Conservation (phyloP, 2,797 vertebrate species). For the Acanthurus leucopareius region DNA sequence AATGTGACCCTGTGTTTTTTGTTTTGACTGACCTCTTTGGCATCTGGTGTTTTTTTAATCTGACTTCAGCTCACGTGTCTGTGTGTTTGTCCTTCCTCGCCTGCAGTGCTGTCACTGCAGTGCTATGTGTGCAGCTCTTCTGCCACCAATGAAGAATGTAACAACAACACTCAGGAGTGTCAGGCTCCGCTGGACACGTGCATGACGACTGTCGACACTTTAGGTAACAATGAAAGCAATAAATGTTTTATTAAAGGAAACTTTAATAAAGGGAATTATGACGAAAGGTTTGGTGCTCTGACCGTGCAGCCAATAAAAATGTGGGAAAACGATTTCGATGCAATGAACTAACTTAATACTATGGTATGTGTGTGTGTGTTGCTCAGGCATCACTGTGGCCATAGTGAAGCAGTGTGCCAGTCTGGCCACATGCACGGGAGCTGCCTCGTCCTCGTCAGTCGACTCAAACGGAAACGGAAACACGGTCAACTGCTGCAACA, state of each 20-base stretch:
- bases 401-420: constrained; percentile 77
- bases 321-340: not conserved
- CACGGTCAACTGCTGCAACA: constrained; percentile 74
- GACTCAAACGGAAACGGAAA: constrained; percentile 70
- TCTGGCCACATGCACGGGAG: constrained; percentile 56
- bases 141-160: constrained; percentile 72
- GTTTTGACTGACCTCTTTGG: not conserved
- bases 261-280: not conserved
- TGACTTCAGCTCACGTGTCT: not conserved
- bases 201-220: constrained; percentile 76
- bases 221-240: constrained; percentile 60
- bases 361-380: constrained; percentile 2
- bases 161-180: constrained; percentile 64
- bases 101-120: constrained; percentile 63
- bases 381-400: constrained; percentile 59
- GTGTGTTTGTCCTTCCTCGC: not conserved
- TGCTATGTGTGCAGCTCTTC: constrained; percentile 78
- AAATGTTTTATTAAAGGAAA: not conserved
- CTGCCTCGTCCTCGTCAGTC: constrained; percentile 16
- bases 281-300: not conserved
- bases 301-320: not conserved
- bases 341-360: not conserved
- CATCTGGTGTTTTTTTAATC: not conserved
- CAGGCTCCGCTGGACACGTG: constrained; percentile 71
- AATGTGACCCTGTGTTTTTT: not conserved